A percentile compares a stretch with the other conserved stretches of the same genome.
These are phyloP conservation scores for Vireo altiloquus DNA, from an alignment of 2,113 vertebrate species.

Conservation along the genomic window DNA sequence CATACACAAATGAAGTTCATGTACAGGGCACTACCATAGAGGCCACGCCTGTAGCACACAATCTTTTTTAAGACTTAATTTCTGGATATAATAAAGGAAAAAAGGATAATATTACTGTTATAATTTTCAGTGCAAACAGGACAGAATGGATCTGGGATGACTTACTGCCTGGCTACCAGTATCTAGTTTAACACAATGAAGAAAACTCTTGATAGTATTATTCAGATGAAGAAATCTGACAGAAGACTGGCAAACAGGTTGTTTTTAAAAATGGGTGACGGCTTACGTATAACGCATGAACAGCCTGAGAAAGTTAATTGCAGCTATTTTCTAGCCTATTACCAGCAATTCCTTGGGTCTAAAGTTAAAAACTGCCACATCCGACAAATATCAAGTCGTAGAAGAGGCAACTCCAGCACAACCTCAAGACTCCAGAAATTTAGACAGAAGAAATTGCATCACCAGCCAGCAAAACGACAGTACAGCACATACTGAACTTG, in stretches of 20 bases:
- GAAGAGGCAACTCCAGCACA: not conserved
- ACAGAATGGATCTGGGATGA: not conserved
- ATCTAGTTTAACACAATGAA: not conserved
- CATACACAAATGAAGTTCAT: not conserved
- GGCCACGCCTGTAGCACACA: not conserved
- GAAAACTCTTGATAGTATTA: not conserved
- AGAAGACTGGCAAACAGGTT: not conserved
- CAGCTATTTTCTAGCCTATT: not conserved
- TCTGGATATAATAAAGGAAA: not conserved
- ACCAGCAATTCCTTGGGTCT: not conserved
- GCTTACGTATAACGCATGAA: not conserved
- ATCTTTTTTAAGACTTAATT: not conserved
- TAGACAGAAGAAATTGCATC: not conserved
- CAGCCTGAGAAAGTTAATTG: not conserved
- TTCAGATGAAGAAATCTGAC: not conserved
- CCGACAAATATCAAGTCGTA: not conserved
- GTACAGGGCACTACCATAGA: not conserved
- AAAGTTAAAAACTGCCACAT: not conserved
- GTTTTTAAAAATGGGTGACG: not conserved
- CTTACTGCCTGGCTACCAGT: accelerated
- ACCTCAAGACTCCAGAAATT: not conserved
- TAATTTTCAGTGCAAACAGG: not conserved
- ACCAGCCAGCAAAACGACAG: accelerated
- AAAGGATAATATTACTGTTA: not conserved
- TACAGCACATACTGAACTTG: accelerated